A percentile compares a stretch with the other conserved stretches of the same genome.
Evolutionary conservation across 2,797 vertebrate species (phyloP).

Genomic region (Syngnathus acus): DNA sequence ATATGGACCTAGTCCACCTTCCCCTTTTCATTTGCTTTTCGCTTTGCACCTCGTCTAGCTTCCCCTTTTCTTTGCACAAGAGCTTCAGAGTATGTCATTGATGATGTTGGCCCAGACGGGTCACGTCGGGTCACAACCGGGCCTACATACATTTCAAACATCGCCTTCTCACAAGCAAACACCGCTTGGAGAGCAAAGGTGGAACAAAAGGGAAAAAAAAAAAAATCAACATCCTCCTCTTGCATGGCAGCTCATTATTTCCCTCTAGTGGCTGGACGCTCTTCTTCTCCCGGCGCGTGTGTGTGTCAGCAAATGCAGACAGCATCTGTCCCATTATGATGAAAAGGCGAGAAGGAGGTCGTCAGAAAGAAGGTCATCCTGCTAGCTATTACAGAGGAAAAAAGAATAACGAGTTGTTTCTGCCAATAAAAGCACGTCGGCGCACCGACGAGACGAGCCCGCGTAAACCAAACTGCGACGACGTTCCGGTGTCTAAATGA

Average conservation of each 20-base stretch:
- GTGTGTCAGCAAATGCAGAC: slow-evolving; percentile 40
- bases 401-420: not conserved
- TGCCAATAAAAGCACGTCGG: not conserved
- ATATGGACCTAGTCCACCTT: not conserved
- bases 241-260: slow-evolving; percentile 39
- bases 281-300: not conserved
- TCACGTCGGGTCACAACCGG: not conserved
- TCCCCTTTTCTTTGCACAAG: not conserved
- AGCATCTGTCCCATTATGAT: slow-evolving; percentile 61
- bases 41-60: slow-evolving; percentile 11
- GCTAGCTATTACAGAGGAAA: slow-evolving; percentile 35
- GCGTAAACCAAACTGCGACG: not conserved
- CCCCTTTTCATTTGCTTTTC: not conserved
- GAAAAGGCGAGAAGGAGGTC: slow-evolving; percentile 1
- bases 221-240: slow-evolving; percentile 8
- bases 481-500: not conserved
- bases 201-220: slow-evolving; percentile 50
- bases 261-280: slow-evolving; percentile 49
- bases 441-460: not conserved
- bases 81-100: not conserved
- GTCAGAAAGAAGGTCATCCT: slow-evolving; percentile 58
- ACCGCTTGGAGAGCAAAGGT: slow-evolving; percentile 17
- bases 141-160: slow-evolving; percentile 6
- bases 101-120: not conserved
- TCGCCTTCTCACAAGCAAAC: slow-evolving; percentile 9